Evolutionary conservation across 1,140 invertebrate genomes (phyloP), one percentile per base, ranked within the genome.

Genomic region (Euura saliciscinereae): DNA sequence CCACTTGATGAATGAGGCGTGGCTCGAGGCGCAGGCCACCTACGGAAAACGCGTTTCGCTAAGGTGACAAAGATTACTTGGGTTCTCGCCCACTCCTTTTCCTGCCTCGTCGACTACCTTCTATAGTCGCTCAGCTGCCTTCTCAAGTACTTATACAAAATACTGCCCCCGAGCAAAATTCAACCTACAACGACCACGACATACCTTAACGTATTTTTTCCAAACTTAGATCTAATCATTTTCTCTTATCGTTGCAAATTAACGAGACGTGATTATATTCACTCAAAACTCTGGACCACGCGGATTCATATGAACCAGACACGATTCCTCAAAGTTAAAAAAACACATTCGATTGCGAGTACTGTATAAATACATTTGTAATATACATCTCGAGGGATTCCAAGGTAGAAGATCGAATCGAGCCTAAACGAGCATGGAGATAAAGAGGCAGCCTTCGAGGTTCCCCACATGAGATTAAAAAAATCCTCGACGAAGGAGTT

Each of bases 1-100:
- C 51, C 51, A 59, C 51, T 59, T 59, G 51, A 59, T n/a, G 51
- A 59, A 59, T 59, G 10, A 59, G 51, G 51, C 51, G 51, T 6
- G 51, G 51, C 51, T 59, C n/a, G 28, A 28, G 28, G 28, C 28
- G 28, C 51, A 6, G 10, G 51, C 51, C 51, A 59, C 51, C 51
- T 59, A 59, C 51, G 51, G 51, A 59, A 28, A 28, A 59, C 10
- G 10, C 13, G 51, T 59, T 59, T 59, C 6, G 3, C 51, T 59
- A 0, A 59, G 51, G 51, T 59, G 51, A 59, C 51, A 59, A 59
- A 59, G 3, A 59, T 59, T 59, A 28, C 28, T 28, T 28, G 28
- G 10, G 10, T 59, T 59, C 51, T 59, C 51, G 51, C 51, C 51
- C 51, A 59, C 51, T 59, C 51, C 51, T 59, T 59, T 59, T 6